These are phyloP conservation scores for Echinops telfairi DNA, from an alignment of 2,113 vertebrate species.

Conservation along the genomic window DNA sequence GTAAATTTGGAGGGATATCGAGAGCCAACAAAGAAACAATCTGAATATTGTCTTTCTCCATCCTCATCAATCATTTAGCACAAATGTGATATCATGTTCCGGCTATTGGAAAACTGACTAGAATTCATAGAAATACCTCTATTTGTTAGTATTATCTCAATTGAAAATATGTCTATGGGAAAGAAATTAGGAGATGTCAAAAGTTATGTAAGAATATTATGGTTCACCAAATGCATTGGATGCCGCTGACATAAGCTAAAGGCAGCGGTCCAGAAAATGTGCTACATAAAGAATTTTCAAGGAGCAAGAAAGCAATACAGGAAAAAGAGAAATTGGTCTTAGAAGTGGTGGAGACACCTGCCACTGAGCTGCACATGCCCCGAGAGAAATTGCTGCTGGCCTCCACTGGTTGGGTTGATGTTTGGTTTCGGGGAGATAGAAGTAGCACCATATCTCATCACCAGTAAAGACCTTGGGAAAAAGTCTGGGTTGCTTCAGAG, in stretches of 20 bases:
- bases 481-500: too few species aligned
- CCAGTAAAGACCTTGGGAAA: too few species aligned
- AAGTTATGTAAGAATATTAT: constrained; percentile 13
- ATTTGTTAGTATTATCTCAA: constrained; percentile 25
- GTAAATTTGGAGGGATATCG: not conserved
- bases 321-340: not conserved
- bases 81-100: constrained; percentile 32
- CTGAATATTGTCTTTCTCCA: not conserved
- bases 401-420: not conserved
- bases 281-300: not conserved
- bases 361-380: not conserved
- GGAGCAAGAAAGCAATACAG: too few species aligned
- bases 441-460: too few species aligned
- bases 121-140: not conserved
- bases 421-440: too few species aligned
- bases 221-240: not conserved
- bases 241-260: not conserved
- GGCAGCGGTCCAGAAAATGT: not conserved
- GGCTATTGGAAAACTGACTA: constrained; percentile 9
- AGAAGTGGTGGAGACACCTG: not conserved
- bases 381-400: not conserved
- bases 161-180: not conserved
- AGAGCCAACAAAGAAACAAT: not conserved
- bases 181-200: not conserved
- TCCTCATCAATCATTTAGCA: not conserved